Percentiles rank a stretch among this genome's conserved stretches.
Evolutionary conservation across 2,888 invertebrate genomes (phyloP).

Genomic region (Aphelenchoides bicaudatus): DNA sequence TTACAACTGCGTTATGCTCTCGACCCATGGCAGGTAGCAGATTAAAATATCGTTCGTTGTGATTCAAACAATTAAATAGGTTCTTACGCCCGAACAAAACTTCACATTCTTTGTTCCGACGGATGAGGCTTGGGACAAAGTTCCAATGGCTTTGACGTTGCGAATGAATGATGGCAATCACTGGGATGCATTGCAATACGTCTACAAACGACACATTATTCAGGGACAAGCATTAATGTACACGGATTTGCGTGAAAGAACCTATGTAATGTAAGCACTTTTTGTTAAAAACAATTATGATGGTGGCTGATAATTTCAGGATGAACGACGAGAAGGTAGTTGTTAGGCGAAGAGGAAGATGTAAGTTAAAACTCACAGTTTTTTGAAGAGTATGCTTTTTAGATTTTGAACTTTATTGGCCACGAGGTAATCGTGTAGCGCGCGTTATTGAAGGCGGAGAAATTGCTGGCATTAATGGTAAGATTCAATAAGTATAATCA

Average conservation of each 20-base stretch:
- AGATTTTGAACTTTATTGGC: slow-evolving; percentile 61
- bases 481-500: no score
- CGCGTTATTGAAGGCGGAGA: slow-evolving; percentile 71
- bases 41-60: no score
- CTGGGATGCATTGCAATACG: slow-evolving; percentile 57
- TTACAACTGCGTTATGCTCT: slow-evolving; percentile 55
- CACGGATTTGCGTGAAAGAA: slow-evolving; percentile 53
- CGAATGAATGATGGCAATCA: slow-evolving; percentile 59
- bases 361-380: slow-evolving; percentile 35
- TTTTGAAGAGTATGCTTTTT: slow-evolving; percentile 18
- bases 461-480: slow-evolving; percentile 89
- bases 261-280: slow-evolving; percentile 18
- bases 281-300: neutral
- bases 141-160: slow-evolving; percentile 42
- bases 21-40: slow-evolving; percentile 61
- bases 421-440: slow-evolving; percentile 58
- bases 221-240: slow-evolving; percentile 66
- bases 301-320: slow-evolving; percentile 54
- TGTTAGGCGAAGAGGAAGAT: slow-evolving; percentile 55
- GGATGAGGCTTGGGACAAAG: slow-evolving; percentile 81
- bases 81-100: slow-evolving; percentile 62
- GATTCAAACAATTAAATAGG: no score
- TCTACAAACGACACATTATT: slow-evolving; percentile 80
- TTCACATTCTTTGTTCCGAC: slow-evolving; percentile 88
- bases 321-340: slow-evolving; percentile 61